These are phyloP conservation scores for Chrosomus eos DNA, from an alignment of 2,797 vertebrate genomes.

Conservation along the genomic window DNA sequence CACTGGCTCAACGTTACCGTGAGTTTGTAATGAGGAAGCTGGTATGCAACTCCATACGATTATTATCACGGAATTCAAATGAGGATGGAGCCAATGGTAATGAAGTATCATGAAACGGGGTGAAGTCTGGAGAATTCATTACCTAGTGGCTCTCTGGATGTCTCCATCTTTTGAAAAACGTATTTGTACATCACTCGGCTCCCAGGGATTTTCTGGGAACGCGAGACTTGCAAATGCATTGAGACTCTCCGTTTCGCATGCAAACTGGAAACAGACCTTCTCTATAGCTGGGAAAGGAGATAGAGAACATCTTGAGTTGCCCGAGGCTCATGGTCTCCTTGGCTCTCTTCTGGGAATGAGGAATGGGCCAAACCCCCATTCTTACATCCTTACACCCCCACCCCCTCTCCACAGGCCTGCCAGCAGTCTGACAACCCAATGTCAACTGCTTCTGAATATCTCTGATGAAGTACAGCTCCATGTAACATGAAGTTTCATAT, in stretches of 20 bases:
- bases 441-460: not conserved
- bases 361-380: constrained; percentile 25
- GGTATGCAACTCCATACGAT: constrained; percentile 24
- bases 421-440: constrained; percentile 28
- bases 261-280: constrained; percentile 11
- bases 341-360: constrained; percentile 38
- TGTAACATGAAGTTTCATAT: not conserved
- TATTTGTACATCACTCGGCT: not conserved
- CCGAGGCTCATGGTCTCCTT: constrained; percentile 47
- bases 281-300: constrained; percentile 7
- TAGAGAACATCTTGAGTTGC: constrained; percentile 43
- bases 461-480: constrained; percentile 4
- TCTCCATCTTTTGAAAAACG: not conserved
- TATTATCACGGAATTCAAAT: constrained; percentile 32
- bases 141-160: constrained; percentile 3
- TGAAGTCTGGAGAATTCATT: constrained; percentile 5
- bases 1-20: not conserved
- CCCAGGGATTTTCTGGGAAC: constrained; percentile 19
- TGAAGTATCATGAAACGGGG: constrained; percentile 15
- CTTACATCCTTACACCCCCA: not conserved
- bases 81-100: constrained; percentile 1
- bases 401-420: constrained; percentile 10
- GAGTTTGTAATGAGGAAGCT: constrained; percentile 15
- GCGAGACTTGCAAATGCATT: constrained; percentile 10
- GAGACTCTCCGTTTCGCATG: not conserved